These are phyloP conservation scores for Wiebesia pumilae DNA, from an alignment of 1,140 invertebrate species.

Conservation along the genomic window DNA sequence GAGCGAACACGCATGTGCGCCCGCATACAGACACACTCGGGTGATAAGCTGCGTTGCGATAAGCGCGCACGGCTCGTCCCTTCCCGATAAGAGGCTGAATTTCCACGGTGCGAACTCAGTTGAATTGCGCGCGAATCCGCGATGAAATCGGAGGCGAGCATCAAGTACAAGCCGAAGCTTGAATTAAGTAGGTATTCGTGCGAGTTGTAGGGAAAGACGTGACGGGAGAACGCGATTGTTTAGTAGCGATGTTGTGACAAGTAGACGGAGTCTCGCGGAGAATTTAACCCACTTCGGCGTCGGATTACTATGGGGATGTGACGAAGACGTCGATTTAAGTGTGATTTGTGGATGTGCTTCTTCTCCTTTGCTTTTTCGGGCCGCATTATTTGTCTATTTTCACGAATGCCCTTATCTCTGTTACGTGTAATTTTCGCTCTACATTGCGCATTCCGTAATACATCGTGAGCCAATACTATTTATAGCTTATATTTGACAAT, in stretches of 20 bases:
- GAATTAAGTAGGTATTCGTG: conserved; percentile 3
- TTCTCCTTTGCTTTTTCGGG: too few species aligned
- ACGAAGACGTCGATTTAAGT: neutral
- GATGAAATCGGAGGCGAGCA: conserved; percentile 47
- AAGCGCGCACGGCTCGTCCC: neutral
- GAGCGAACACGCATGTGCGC: neutral
- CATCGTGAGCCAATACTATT: neutral
- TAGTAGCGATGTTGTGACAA: too few species aligned
- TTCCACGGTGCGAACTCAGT: neutral
- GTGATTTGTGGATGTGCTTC: neutral
- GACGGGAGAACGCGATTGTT: neutral
- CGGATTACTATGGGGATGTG: neutral
- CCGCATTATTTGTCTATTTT: neutral
- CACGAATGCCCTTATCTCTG: neutral
- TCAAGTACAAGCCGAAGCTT: conserved; percentile 32
- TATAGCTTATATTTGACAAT: neutral
- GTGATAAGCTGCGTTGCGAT: conserved; percentile 5
- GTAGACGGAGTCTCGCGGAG: too few species aligned
- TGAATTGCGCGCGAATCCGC: neutral
- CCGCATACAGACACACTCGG: neutral
- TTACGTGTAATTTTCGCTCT: neutral
- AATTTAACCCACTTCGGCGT: conserved; percentile 14
- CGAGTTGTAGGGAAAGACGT: neutral
- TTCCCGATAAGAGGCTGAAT: neutral
- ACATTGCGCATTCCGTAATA: neutral